Base-by-base conservation (phyloP, 2,797 vertebrate genomes). In the Labeo calbasu region DNA sequence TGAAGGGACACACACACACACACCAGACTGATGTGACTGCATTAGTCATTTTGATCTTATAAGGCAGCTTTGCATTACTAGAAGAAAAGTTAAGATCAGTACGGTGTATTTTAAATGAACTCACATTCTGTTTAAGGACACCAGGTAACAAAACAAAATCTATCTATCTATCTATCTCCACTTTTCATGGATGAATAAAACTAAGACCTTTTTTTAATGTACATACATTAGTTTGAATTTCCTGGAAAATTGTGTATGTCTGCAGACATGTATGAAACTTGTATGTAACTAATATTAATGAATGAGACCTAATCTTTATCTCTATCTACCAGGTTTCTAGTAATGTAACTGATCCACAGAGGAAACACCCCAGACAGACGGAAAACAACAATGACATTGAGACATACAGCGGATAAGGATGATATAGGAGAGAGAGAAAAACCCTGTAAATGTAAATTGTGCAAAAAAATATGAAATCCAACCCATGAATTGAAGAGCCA, bases 381-480 rank as follows among this genome's bases (percentile, higher is more conserved):
- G 65, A 68, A 84, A 84, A 84, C 51, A 77, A 59, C 10, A 21
- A 77, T 84, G 82, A 77, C 65, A 84, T 61, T 36, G 82, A 84
- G 82, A 78, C 75, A 55, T 59, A 59, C 53, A 78, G 53, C 84
- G 84, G 69, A 81, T 66, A 51, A 21, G 50, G 57, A 75, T 66
- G 83, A 32, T 85, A 80, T 25, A 75, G 78, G 57, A 84, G 12
- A 40, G n/a, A 84, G 32, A 80, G 48, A 43, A 46, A 72, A 76
- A 50, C 28, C 23, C 68, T 51, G 70, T 50, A 80, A 73, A 83
- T 59, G 73, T 83, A 83, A 71, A 85, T 80, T 72, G 51, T 75
- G 70, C 57, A 80, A 79, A 75, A 43, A 79, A 80, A 72, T 75
- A 85, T 43, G 50, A 85, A 78, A 84, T 78, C 43, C 40, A 84